Evolutionary conservation across 2,113 vertebrate species (phyloP).

Genomic region (Synodontis membranacea): DNA sequence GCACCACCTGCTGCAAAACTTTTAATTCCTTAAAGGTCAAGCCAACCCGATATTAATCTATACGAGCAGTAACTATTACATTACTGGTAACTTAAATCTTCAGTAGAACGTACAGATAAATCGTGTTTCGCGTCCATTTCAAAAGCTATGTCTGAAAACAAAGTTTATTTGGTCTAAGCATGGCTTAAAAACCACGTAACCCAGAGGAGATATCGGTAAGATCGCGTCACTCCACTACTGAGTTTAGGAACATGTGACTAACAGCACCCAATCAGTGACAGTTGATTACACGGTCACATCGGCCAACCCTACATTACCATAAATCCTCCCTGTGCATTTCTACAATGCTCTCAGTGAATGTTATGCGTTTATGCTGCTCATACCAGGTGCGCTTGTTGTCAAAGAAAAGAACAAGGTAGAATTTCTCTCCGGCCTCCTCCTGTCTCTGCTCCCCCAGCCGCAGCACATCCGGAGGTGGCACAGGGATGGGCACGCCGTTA

Average conservation of each 20-base stretch:
- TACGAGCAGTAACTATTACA: not conserved
- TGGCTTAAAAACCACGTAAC: not conserved
- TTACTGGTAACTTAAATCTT: too few species aligned
- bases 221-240: not conserved
- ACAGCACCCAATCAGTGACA: too few species aligned
- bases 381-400: slow-evolving; percentile 99
- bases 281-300: not conserved
- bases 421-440: slow-evolving; percentile 84
- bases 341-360: not conserved
- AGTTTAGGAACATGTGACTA: too few species aligned
- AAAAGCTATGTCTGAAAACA: not conserved
- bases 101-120: not conserved
- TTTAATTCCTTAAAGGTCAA: not conserved
- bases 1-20: slow-evolving; percentile 7
- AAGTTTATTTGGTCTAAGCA: not conserved
- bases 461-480: slow-evolving; percentile 91
- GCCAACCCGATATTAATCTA: not conserved
- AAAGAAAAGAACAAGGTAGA: slow-evolving; percentile 98
- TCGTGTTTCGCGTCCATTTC: not conserved
- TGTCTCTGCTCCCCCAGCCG: slow-evolving; percentile 89
- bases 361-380: slow-evolving; percentile 55
- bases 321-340: not conserved
- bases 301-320: not conserved
- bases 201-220: not conserved
- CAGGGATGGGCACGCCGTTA: slow-evolving; percentile 96